phyloP scores from a whole-genome alignment of 2,797 vertebrate species.

The Notolepis coatsorum region DNA sequence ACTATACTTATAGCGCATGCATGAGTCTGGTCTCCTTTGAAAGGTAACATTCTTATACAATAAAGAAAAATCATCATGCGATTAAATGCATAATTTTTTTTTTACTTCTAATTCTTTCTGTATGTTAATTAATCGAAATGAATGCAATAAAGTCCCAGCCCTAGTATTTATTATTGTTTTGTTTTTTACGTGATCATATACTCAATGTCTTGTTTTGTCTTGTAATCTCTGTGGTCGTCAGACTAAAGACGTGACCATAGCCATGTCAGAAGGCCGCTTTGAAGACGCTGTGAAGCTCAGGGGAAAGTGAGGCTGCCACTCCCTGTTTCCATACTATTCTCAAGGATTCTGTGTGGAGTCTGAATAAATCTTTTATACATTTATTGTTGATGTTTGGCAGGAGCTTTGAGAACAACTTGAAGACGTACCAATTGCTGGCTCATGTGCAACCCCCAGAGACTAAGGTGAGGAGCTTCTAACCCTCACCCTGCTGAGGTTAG shows the following conservation, averaged over 20 bases:
- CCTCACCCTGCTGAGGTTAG: background rate
- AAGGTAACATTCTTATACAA: too few relatives aligned
- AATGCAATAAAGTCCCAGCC: too few relatives aligned
- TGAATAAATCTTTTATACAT: constrained; percentile 14
- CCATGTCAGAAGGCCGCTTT: constrained; percentile 89
- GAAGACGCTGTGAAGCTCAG: constrained; percentile 90
- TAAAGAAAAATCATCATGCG: too few relatives aligned
- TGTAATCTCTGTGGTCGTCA: constrained; percentile 58
- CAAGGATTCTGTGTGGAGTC: background rate
- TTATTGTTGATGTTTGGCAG: constrained; percentile 65
- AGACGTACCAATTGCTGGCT: constrained; percentile 91
- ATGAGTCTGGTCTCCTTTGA: too few relatives aligned
- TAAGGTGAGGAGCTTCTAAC: constrained; percentile 79
- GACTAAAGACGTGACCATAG: constrained; percentile 95
- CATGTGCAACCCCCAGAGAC: constrained; percentile 86
- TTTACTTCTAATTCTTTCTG: too few relatives aligned
- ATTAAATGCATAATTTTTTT: too few relatives aligned
- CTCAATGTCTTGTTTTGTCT: background rate
- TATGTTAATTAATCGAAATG: too few relatives aligned
- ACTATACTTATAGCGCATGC: too few relatives aligned
- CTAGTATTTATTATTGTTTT: too few relatives aligned
- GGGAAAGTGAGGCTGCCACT: constrained; percentile 85
- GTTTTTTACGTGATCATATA: background rate
- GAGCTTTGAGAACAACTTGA: constrained; percentile 98
- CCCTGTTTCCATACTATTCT: constrained; percentile 4